Base-by-base conservation (phyloP, 37 sponge, comb jelly and placozoan species). In the Haliclona indistincta region DNA sequence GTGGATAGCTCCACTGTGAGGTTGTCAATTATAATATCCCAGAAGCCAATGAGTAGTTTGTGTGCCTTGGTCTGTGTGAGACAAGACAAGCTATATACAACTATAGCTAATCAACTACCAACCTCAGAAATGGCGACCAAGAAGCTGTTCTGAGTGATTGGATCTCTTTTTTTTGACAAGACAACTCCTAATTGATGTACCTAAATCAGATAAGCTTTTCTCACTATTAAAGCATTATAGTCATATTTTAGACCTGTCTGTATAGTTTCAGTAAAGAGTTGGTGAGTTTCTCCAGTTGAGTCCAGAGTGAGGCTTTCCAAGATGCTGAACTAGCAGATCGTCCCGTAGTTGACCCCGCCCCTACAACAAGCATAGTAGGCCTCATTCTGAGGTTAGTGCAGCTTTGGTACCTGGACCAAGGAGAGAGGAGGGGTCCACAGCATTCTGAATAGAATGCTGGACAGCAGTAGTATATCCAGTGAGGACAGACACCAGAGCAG, bases 281-380 rank as follows among this genome's bases (percentile, higher is more conserved):
- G 38, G 79, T 69, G 56, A 95, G 81, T 43, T 79, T 85, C 70
- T 98, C 99, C 68, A 98, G 64, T 11, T 83, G 66, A 28, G 88
- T 86, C 99, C 99, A 98, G 32, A 98, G 91, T 26, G 75, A 73
- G 25, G 93, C 99, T 68, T 95, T 85, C 89, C 95, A 91, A 11
- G 85, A 68, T 36, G 95, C 91, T 13, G 82, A 75, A 70, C 64
- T 87, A 0, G 86, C 86, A 13, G 81, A 17, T 28, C 68, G 42
- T 13, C 86, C 86, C 26, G 81, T 51, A 2, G 67, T 68, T 37
- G 77, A 70, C 35, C 89, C 6, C 28, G 23, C 60, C 11, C 22
- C 60, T n/a, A 7, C 7, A 58, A n/a, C n/a, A n/a, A n/a, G n/a
- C n/a, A n/a, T n/a, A n/a, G n/a, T n/a, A n/a, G n/a, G n/a, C n/a